These are phyloP conservation scores for Nomada fucata DNA, from an alignment of 2,888 invertebrate species.

Conservation along the genomic window DNA sequence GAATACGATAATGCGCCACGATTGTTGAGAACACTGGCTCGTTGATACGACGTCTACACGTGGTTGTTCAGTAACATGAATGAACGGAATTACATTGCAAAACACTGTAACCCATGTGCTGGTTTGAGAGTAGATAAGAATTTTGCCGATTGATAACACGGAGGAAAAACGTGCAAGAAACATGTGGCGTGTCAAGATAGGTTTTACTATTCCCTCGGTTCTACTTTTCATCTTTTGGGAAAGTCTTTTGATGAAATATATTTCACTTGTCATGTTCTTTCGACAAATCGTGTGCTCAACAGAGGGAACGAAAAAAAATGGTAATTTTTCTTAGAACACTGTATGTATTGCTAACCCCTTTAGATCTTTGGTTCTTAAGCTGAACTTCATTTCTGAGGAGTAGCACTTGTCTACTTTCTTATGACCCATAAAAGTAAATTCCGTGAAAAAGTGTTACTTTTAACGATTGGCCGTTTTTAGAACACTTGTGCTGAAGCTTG, in stretches of 20 bases:
- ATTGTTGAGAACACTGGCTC: constrained; percentile 4
- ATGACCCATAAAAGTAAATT: constrained; percentile 12
- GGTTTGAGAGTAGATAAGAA: constrained; percentile 34
- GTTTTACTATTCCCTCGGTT: constrained; percentile 2
- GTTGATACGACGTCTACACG: neutral
- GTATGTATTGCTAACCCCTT: neutral
- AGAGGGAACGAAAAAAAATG: neutral
- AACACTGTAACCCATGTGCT: constrained; percentile 18
- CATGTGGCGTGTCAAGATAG: constrained; percentile 6
- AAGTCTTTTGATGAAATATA: neutral
- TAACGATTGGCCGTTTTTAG: constrained; percentile 12
- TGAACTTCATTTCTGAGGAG: constrained; percentile 4
- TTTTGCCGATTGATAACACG: constrained; percentile 37
- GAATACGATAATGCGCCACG: constrained; percentile 15
- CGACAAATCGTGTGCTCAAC: neutral
- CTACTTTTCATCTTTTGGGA: neutral
- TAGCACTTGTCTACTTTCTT: neutral
- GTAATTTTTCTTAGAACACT: neutral
- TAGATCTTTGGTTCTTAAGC: neutral
- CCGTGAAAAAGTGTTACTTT: constrained; percentile 1
- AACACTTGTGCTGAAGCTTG: constrained; percentile 3
- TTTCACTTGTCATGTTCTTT: neutral
- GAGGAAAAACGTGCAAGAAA: constrained; percentile 21
- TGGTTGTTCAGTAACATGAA: constrained; percentile 23
- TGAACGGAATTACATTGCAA: constrained; percentile 44